These are phyloP conservation scores for Macrophya alboannulata DNA, from an alignment of 2,888 invertebrate species.

Conservation along the genomic window DNA sequence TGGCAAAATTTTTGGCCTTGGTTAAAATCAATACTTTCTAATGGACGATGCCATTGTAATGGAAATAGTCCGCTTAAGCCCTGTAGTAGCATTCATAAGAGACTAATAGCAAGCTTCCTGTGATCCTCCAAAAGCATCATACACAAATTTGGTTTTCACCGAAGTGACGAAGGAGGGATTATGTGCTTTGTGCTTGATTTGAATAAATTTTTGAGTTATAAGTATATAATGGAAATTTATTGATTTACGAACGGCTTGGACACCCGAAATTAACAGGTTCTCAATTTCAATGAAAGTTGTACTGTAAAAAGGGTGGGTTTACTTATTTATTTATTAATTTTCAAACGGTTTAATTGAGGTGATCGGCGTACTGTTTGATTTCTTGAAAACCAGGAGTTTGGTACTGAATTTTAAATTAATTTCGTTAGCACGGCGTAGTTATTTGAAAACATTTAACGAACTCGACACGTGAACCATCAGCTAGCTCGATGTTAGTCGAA, in stretches of 20 bases:
- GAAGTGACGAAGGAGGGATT: background rate
- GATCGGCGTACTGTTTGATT: background rate
- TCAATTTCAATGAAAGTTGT: background rate
- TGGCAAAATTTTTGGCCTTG: background rate
- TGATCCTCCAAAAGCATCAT: background rate
- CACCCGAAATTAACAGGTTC: background rate
- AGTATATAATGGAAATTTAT: background rate
- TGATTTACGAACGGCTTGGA: background rate
- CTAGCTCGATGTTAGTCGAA: background rate
- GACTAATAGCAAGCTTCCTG: background rate
- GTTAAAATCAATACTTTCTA: conserved; percentile 2
- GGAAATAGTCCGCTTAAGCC: background rate
- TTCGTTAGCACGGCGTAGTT: background rate
- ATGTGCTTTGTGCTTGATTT: background rate
- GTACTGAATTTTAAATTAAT: conserved; percentile 14
- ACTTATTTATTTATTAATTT: background rate
- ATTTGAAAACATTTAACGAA: conserved; percentile 37
- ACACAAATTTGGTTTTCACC: background rate
- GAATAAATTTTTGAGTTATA: background rate
- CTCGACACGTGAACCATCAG: conserved; percentile 20
- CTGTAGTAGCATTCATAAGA: background rate
- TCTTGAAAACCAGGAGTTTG: background rate
- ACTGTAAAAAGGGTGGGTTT: background rate
- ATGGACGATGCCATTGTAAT: background rate
- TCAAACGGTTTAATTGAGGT: background rate